Base-by-base conservation (phyloP, 2,888 invertebrate species). In the Zootermopsis nevadensis region DNA sequence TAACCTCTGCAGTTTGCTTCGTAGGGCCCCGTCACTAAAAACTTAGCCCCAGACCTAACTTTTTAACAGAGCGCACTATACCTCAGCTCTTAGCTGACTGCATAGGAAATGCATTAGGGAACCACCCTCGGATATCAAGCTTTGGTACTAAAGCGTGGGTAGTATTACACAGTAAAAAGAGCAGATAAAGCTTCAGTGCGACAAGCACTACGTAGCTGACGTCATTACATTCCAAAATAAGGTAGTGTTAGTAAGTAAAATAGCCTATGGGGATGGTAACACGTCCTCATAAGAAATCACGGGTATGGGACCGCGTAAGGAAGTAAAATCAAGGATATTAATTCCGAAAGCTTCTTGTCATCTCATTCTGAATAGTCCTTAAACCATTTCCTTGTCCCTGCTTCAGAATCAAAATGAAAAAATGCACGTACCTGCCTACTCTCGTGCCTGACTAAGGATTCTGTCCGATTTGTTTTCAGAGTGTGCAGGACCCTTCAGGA, bases 41-140 rank as follows among this genome's bases (percentile, higher is more conserved):
- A n/a, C n/a, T n/a, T n/a, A n/a, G n/a, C n/a, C n/a, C n/a, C n/a
- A n/a, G n/a, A 48, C 48, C 15, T 4, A 69, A 74, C 74, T 74
- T 35, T 38, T 38, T 74, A 38, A 38, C 35, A n/a, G 38, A 74
- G 27, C 74, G 24, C 72, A 72, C 74, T 74, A 42, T 35, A 74
- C 42, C n/a, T 24, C 74, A 74, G 74, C 74, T 74, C 38, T 38
- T 74, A 74, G 38, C 42, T 4, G 33, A 74, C 7, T 74, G 74
- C 74, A 74, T 74, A 38, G 74, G 74, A 74, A 74, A 74, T 42
- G 74, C 74, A 74, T 74, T 74, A 74, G 74, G 42, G 74, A 12
- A 74, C n/a, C 74, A 74, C 74, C 74, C 74, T 19, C 38, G 24
- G 8, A 27, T 74, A 74, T 42, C 74, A 38, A 38, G 74, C 74